These are phyloP conservation scores for Clepsis dumicolana DNA, from an alignment of 2,888 invertebrate genomes.

Conservation along the genomic window DNA sequence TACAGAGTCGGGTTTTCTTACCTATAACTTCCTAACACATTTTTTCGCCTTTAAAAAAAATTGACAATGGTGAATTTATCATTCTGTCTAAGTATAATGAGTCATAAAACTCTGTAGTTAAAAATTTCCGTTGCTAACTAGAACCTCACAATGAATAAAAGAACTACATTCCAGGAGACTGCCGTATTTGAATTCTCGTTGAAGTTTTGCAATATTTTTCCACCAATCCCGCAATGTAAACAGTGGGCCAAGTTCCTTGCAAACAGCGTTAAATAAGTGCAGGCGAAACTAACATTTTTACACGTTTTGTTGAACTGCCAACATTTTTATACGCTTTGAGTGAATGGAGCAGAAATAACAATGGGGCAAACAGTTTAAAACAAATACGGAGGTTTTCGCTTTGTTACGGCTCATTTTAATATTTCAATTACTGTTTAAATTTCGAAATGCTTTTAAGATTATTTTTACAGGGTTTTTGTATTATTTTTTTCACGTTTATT, in stretches of 20 bases:
- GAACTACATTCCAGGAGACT: conserved; percentile 7
- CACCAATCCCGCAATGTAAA: conserved; percentile 24
- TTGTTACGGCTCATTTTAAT: not conserved
- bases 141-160: conserved; percentile 4
- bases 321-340: conserved; percentile 20
- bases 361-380: conserved; percentile 11
- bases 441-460: not conserved
- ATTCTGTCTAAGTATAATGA: too few species aligned
- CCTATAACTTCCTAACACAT: too few species aligned
- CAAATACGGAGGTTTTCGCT: conserved; percentile 3
- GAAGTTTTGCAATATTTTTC: conserved; percentile 13
- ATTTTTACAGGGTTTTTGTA: not conserved
- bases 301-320: conserved; percentile 22
- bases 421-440: not conserved
- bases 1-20: too few species aligned
- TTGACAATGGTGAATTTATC: too few species aligned
- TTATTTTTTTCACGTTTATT: not conserved
- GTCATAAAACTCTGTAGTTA: not conserved
- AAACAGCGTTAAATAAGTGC: conserved; percentile 21
- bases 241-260: conserved; percentile 31
- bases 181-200: conserved; percentile 4
- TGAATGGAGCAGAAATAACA: conserved; percentile 10
- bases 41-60: too few species aligned
- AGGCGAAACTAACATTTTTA: conserved; percentile 30
- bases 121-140: not conserved